Evolutionary conservation across 2,888 invertebrate genomes (phyloP).

Genomic region (Bombylius discolor): DNA sequence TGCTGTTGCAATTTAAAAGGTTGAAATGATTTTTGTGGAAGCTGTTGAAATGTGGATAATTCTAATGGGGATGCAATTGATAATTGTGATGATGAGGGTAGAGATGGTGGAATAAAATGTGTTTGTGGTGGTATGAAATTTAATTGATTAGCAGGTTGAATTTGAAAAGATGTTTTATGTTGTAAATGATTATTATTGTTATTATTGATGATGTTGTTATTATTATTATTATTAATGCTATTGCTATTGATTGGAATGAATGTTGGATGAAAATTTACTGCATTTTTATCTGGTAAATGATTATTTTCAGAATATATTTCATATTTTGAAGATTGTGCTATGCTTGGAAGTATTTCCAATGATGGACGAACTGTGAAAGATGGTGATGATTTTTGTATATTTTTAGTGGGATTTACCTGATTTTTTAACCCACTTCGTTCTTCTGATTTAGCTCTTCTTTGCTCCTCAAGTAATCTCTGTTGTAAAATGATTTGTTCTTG

Average conservation of each 20-base stretch:
- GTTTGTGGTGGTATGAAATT: constrained; percentile 22
- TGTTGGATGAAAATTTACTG: constrained; percentile 36
- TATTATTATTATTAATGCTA: constrained; percentile 16
- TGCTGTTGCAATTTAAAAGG: constrained; percentile 21
- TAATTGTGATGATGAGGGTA: background rate
- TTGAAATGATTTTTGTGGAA: constrained; percentile 25
- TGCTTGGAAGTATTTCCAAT: constrained; percentile 33
- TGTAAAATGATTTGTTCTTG: constrained; percentile 55
- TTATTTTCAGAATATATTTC: constrained; percentile 29
- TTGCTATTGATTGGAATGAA: constrained; percentile 4
- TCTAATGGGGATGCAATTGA: constrained; percentile 16
- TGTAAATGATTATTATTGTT: constrained; percentile 12
- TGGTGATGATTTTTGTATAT: constrained; percentile 18
- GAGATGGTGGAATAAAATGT: constrained; percentile 14
- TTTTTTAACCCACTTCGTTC: constrained; percentile 18
- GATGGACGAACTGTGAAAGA: constrained; percentile 27
- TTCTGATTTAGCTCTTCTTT: constrained; percentile 24
- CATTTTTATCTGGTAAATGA: constrained; percentile 45
- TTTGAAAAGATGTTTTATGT: constrained; percentile 19
- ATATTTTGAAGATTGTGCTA: constrained; percentile 21
- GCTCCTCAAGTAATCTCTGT: constrained; percentile 48
- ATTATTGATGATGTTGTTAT: constrained; percentile 20
- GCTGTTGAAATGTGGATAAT: constrained; percentile 22
- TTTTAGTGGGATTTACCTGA: constrained; percentile 13
- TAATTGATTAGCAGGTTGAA: constrained; percentile 30